Evolutionary conservation across 2,797 vertebrate genomes (phyloP), one percentile per base, ranked within the genome.

Genomic region (Selene dorsalis): DNA sequence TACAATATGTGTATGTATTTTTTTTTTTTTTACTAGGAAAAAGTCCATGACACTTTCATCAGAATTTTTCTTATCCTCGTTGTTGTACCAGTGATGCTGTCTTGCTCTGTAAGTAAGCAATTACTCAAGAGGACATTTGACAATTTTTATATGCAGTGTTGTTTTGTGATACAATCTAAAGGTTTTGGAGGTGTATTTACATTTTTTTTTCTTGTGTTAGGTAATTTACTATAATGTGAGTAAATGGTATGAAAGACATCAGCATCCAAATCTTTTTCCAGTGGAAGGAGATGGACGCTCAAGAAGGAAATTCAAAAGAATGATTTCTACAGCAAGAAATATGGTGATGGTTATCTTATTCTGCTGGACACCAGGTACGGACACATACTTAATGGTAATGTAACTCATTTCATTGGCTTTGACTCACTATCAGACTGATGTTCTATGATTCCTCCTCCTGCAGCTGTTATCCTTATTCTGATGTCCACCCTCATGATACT

Each of bases 311-410:
- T 71, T 91, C 20, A 90, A 55, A 83, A 35, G 30, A 1, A 35
- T 82, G 24, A 66, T 89, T 88, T 89, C 35, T 26, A 93, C 92
- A 4, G 84, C 93, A 0, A 87, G 87, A 26, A 88, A 83, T 66
- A 96, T 96, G 93, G 90, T 96, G 82, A 48, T 95, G 76, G 91
- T 96, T 43, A 93, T 96, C 73, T 68, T 96, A 65, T 43, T 96
- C 89, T 96, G 95, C 85, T 96, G 96, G 96, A 41, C 83, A 0
- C 96, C 96, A 93, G 95, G 96, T 93, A 88, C 20, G 53, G 28
- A 43, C 45, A 73, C 61, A 3, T 7, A 55, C 12, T 56, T 8
- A 66, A 24, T 53, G 7, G 1, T 6, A 10, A 72, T 20, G 7
- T 22, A 61, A 48, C 18, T 67, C 10, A 39, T 38, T 16, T 57